Conservation (phyloP, 2,888 invertebrate genomes). For the Hemaris fuciformis region DNA sequence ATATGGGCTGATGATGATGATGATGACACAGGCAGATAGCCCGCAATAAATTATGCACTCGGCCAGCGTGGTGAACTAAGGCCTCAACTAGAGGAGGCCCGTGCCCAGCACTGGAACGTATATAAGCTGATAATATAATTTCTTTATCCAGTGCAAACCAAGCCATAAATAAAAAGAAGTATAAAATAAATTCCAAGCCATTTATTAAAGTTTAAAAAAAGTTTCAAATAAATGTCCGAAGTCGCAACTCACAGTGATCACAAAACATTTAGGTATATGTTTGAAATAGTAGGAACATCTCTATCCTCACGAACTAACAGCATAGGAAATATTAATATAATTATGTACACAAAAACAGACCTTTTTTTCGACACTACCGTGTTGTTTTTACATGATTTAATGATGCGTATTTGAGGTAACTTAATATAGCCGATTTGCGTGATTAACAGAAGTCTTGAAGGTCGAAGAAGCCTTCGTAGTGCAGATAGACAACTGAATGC, state of each 20-base stretch:
- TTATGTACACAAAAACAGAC: slow-evolving; percentile 22
- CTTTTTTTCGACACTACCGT: slow-evolving; percentile 6
- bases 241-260: slow-evolving; percentile 2
- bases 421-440: neutral
- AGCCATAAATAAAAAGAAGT: too few relatives aligned
- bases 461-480: too few relatives aligned
- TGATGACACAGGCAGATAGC: too few relatives aligned
- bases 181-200: too few relatives aligned
- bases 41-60: too few relatives aligned
- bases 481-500: too few relatives aligned
- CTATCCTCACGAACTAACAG: slow-evolving; percentile 38
- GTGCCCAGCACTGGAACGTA: too few relatives aligned
- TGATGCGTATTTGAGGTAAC: neutral
- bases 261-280: slow-evolving; percentile 8
- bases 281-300: slow-evolving; percentile 13
- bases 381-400: neutral
- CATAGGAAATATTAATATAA: slow-evolving; percentile 35
- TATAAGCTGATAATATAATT: too few relatives aligned
- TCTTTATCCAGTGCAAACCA: too few relatives aligned
- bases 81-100: too few relatives aligned
- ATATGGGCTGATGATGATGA: too few relatives aligned
- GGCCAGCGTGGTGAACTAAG: too few relatives aligned
- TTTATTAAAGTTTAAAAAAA: neutral
- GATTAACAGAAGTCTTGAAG: neutral
- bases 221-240: neutral